Conservation (phyloP, 2,797 vertebrate genomes). For the Sus cebifrons region DNA sequence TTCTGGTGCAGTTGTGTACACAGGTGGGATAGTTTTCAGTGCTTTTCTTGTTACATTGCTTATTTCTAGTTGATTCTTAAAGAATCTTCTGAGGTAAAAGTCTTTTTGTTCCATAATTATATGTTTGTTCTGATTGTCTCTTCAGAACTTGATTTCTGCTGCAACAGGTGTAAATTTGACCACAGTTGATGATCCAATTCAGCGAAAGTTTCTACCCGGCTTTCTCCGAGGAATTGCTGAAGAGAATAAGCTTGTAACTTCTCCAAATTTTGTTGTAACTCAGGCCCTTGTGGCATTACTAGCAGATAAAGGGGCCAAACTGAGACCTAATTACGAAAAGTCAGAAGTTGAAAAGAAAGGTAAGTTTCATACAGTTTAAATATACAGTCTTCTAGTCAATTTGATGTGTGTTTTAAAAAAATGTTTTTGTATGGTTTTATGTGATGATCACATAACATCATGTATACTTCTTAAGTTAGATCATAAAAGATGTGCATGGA, state of each 20-base stretch:
- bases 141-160: slow-evolving; percentile 98
- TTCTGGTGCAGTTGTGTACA: slow-evolving; percentile 98
- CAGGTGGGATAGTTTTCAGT: slow-evolving; percentile 90
- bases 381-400: slow-evolving; percentile 18
- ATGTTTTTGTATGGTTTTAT: slow-evolving; percentile 52
- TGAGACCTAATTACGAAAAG: slow-evolving; percentile 96
- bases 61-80: neutral
- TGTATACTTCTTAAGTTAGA: slow-evolving; percentile 53
- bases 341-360: slow-evolving; percentile 97
- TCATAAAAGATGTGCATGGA: slow-evolving; percentile 19
- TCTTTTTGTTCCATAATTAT: slow-evolving; percentile 70
- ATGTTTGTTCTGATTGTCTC: slow-evolving; percentile 66
- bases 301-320: slow-evolving; percentile 97
- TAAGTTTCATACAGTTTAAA: slow-evolving; percentile 86
- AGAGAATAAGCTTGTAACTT: slow-evolving; percentile 98
- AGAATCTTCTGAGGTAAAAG: slow-evolving; percentile 19
- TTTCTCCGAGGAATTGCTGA: slow-evolving; percentile 97
- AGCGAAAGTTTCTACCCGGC: slow-evolving; percentile 98
- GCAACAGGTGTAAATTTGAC: slow-evolving; percentile 98
- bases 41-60: neutral
- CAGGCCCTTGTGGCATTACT: slow-evolving; percentile 98
- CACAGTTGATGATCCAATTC: slow-evolving; percentile 98
- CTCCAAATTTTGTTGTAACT: slow-evolving; percentile 98
- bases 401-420: slow-evolving; percentile 42
- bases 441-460: slow-evolving; percentile 36